Conservation (phyloP, 1,140 invertebrate species). For the Orchestia grillus region DNA sequence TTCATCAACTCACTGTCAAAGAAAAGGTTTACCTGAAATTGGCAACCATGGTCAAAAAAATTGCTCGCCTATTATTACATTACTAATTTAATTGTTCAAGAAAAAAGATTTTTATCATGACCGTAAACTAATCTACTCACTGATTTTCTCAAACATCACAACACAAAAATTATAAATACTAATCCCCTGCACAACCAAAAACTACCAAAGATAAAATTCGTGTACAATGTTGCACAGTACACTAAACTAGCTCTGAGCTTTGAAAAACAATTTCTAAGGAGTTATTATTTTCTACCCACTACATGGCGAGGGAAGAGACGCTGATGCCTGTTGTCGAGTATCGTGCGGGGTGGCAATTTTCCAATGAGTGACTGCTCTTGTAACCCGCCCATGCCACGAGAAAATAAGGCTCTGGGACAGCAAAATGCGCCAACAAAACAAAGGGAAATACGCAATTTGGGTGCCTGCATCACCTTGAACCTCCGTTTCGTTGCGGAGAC, state of each 20-base stretch:
- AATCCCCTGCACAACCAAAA: not conserved
- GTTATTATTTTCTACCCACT: not conserved
- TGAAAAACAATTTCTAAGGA: not conserved
- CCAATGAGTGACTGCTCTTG: not conserved
- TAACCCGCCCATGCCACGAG: not conserved
- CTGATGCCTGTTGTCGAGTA: not conserved
- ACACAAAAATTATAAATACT: not conserved
- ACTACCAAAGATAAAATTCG: not conserved
- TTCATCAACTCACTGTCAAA: not conserved
- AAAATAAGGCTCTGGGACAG: not conserved
- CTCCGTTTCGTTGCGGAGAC: not conserved
- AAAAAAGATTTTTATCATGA: not conserved
- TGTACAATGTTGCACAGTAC: not conserved
- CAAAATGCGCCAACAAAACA: conserved; percentile 10
- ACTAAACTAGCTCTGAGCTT: not conserved
- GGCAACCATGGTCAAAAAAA: no score
- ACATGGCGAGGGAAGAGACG: not conserved
- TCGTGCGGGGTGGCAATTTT: not conserved
- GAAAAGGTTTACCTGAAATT: not conserved
- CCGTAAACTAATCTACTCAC: not conserved
- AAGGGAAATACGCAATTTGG: not conserved
- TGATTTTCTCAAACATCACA: not conserved
- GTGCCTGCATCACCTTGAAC: not conserved
- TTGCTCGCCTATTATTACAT: no score
- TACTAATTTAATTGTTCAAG: no score